A percentile compares a stretch with the other conserved stretches of the same genome.
phyloP scores from a whole-genome alignment of 2,113 vertebrate genomes.

The Orientallactaga bullata region DNA sequence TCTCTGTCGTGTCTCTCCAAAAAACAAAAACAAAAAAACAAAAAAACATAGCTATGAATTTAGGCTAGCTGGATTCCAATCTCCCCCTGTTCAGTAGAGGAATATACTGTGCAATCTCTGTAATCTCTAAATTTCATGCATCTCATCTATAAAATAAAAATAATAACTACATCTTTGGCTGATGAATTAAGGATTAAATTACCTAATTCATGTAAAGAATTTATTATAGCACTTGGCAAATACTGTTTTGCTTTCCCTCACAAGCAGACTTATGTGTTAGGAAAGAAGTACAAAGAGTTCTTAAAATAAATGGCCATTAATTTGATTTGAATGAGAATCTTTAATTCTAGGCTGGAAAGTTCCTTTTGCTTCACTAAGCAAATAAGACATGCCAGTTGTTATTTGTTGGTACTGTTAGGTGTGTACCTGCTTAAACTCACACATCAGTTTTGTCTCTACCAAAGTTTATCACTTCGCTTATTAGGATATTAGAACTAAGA shows the following conservation, averaged over 20 bases:
- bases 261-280: neutral
- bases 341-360: constrained; percentile 15
- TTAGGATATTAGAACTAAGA: neutral
- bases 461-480: neutral
- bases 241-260: constrained; percentile 14
- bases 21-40: too few relatives aligned
- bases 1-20: too few relatives aligned
- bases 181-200: neutral
- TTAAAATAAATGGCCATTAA: constrained; percentile 23
- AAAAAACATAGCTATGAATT: neutral
- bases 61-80: neutral
- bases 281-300: neutral
- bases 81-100: constrained; percentile 4
- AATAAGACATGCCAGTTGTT: neutral
- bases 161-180: constrained; percentile 26
- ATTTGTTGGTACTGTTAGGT: neutral
- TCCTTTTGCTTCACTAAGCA: constrained; percentile 34
- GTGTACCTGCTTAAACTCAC: neutral
- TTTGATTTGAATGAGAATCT: constrained; percentile 17
- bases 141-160: neutral
- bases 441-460: neutral
- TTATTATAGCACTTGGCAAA: neutral
- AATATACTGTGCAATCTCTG: neutral
- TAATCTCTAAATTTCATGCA: constrained; percentile 17
- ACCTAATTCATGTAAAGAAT: neutral